Percentiles rank a stretch among this genome's conserved stretches.
phyloP scores from a whole-genome alignment of 2,888 invertebrate genomes.

The Molorchus minor region DNA sequence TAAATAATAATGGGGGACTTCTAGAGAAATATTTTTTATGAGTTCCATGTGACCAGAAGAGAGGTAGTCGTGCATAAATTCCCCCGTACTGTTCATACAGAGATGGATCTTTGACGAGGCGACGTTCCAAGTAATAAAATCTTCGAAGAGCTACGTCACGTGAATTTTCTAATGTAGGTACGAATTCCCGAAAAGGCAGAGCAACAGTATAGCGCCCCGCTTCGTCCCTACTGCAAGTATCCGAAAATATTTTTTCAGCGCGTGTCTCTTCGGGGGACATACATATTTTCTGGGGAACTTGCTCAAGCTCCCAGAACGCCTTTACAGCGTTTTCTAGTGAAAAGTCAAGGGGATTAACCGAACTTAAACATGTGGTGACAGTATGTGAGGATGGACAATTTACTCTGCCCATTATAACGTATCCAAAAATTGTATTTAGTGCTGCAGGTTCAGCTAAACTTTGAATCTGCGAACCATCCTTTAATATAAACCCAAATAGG shows the following conservation, averaged over 20 bases:
- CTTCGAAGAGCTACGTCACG: background rate
- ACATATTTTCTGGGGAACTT: background rate
- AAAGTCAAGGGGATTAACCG: background rate
- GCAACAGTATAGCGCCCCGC: background rate
- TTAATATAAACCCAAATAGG: background rate
- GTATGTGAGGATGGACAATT: background rate
- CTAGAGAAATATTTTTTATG: background rate
- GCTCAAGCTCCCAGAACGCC: slow-evolving; percentile 1
- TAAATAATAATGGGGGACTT: too few relatives aligned
- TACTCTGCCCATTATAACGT: background rate
- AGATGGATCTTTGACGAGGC: background rate
- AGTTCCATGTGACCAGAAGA: slow-evolving; percentile 3
- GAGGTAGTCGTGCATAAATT: slow-evolving; percentile 4
- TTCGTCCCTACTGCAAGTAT: background rate
- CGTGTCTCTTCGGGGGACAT: background rate
- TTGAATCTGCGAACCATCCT: background rate
- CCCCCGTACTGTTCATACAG: background rate
- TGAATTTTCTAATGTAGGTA: background rate
- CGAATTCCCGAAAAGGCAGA: background rate
- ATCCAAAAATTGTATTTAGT: background rate
- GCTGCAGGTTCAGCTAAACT: background rate
- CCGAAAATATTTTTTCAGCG: background rate
- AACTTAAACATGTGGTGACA: background rate
- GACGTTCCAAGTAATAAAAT: background rate
- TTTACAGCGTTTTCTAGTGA: background rate